Evolutionary conservation across 2,888 invertebrate genomes (phyloP).

Genomic region (Phoenoteleia sp.): DNA sequence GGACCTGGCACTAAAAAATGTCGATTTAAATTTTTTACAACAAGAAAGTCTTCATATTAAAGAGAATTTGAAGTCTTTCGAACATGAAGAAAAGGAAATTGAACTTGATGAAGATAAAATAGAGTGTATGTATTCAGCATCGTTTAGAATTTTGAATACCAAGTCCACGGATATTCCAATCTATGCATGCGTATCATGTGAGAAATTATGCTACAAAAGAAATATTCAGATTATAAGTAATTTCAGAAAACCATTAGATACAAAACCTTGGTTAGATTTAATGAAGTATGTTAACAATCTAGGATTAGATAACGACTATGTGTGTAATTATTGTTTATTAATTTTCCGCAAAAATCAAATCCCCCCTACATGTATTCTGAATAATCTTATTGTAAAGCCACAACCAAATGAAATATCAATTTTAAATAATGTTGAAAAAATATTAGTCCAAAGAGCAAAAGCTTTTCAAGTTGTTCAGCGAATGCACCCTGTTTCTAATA

Average conservation of each 20-base stretch:
- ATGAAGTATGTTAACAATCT: neutral
- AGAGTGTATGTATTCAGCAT: slow-evolving; percentile 27
- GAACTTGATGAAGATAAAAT: slow-evolving; percentile 65
- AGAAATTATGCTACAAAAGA: no score
- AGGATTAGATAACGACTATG: slow-evolving; percentile 45
- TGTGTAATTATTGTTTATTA: slow-evolving; percentile 34
- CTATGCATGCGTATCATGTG: slow-evolving; percentile 68
- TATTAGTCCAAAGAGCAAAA: no score
- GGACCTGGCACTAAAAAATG: neutral
- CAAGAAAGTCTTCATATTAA: neutral
- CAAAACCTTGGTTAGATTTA: neutral
- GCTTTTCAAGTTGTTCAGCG: slow-evolving; percentile 74
- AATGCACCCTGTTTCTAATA: slow-evolving; percentile 79
- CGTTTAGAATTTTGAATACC: slow-evolving; percentile 66
- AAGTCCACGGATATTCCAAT: slow-evolving; percentile 66
- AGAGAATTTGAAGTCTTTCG: neutral
- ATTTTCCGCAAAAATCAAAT: slow-evolving; percentile 30
- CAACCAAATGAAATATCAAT: slow-evolving; percentile 20
- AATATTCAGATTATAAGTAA: slow-evolving; percentile 64
- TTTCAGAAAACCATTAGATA: slow-evolving; percentile 51
- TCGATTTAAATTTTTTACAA: neutral
- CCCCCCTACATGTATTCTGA: slow-evolving; percentile 71
- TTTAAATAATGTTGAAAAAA: slow-evolving; percentile 45
- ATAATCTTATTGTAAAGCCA: slow-evolving; percentile 59
- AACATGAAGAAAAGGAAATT: slow-evolving; percentile 30